Evolutionary conservation across 2,113 vertebrate species (phyloP).

Genomic region (Paraplagusia blochii): DNA sequence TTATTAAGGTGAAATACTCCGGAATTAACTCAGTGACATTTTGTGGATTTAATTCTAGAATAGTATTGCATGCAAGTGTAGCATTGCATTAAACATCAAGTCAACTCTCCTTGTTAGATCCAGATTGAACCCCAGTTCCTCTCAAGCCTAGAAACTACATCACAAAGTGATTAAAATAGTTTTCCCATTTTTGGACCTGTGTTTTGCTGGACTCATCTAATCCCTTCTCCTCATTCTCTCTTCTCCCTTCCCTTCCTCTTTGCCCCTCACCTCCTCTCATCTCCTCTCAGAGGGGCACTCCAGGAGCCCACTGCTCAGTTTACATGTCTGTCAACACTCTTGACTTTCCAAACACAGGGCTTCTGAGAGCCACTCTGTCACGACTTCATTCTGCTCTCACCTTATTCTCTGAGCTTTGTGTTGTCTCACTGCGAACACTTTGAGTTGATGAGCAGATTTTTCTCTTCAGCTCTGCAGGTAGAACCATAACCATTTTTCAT

Average conservation of each 20-base stretch:
- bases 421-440: slow-evolving; percentile 23
- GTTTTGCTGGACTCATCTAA: slow-evolving; percentile 66
- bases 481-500: too few relatives aligned
- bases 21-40: not conserved
- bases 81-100: not conserved
- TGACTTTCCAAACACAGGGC: slow-evolving; percentile 27
- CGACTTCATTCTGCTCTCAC: slow-evolving; percentile 30
- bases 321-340: slow-evolving; percentile 53
- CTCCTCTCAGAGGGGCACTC: slow-evolving; percentile 52
- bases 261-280: slow-evolving; percentile 12
- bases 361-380: slow-evolving; percentile 34
- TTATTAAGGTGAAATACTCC: not conserved
- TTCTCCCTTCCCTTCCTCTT: not conserved
- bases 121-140: slow-evolving; percentile 19
- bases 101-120: slow-evolving; percentile 40
- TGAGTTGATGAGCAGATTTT: slow-evolving; percentile 49
- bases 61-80: too few relatives aligned
- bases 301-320: slow-evolving; percentile 61
- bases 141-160: slow-evolving; percentile 27
- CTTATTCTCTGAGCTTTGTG: slow-evolving; percentile 6
- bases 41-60: not conserved
- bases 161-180: slow-evolving; percentile 74
- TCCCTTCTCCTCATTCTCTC: slow-evolving; percentile 34
- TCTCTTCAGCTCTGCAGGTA: slow-evolving; percentile 46
- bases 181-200: slow-evolving; percentile 83